A percentile compares a stretch with the other conserved stretches of the same genome.
Conservation (phyloP, 2,888 invertebrate genomes). For the Bruchidius siliquastri region DNA sequence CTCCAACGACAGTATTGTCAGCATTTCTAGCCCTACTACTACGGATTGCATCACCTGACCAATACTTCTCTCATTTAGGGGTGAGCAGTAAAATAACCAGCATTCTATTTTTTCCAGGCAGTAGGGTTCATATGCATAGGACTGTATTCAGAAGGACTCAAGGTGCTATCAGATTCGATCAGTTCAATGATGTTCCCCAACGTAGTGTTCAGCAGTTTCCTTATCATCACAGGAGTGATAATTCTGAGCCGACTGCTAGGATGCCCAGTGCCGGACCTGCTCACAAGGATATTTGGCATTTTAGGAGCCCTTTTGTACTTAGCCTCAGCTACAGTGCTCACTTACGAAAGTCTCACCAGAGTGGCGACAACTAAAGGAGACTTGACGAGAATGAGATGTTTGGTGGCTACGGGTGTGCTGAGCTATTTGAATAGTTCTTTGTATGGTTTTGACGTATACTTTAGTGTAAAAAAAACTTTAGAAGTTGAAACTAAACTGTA, state of each 20-base stretch:
- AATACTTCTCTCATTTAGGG: no score
- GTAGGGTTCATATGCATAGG: constrained; percentile 30
- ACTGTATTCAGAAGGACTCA: constrained; percentile 32
- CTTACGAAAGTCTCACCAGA: constrained; percentile 10
- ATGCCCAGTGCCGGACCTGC: constrained; percentile 34
- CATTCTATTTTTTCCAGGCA: constrained; percentile 20
- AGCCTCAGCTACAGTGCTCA: constrained; percentile 27
- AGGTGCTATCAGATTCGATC: constrained; percentile 22
- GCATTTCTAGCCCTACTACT: no score
- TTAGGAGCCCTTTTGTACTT: constrained; percentile 35
- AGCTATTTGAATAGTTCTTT: constrained; percentile 28
- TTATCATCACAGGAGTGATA: constrained; percentile 37
- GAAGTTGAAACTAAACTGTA: constrained; percentile 9
- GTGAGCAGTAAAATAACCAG: no score
- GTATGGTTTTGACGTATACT: constrained; percentile 30
- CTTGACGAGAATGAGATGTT: constrained; percentile 17
- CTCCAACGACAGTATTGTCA: no score
- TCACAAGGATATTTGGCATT: constrained; percentile 35
- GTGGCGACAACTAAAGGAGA: constrained; percentile 7
- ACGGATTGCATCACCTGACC: no score
- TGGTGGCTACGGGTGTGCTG: constrained; percentile 23
- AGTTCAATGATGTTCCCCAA: constrained; percentile 34
- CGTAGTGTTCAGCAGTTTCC: constrained; percentile 33
- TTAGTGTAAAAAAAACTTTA: constrained; percentile 25
- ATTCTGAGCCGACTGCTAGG: constrained; percentile 35